Percentiles rank a stretch among this genome's conserved stretches.
phyloP scores from a whole-genome alignment of 2,888 invertebrate species.

The Criorhina ranunculi region DNA sequence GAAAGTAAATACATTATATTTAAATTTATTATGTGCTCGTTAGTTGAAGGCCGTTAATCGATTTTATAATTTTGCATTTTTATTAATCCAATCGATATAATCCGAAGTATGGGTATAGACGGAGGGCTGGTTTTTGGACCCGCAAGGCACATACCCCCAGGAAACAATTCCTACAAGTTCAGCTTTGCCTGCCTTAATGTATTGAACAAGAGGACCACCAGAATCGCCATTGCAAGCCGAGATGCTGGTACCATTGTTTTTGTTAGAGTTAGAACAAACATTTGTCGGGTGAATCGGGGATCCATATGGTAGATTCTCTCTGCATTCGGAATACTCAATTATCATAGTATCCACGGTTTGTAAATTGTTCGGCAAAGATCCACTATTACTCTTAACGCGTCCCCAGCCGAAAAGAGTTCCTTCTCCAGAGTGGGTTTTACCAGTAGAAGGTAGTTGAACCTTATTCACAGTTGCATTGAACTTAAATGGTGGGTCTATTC shows the following conservation, averaged over 20 bases:
- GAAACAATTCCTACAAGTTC: conserved; percentile 85
- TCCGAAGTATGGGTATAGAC: conserved; percentile 84
- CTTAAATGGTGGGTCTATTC: conserved; percentile 80
- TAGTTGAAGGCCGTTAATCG: not conserved
- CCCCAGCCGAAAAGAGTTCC: conserved; percentile 85
- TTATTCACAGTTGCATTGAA: conserved; percentile 82
- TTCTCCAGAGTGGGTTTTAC: conserved; percentile 80
- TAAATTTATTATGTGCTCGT: not conserved
- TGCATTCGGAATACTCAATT: conserved; percentile 79
- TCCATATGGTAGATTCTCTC: conserved; percentile 76
- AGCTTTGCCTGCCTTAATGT: conserved; percentile 66
- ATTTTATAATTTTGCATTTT: conserved; percentile 63
- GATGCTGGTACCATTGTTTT: conserved; percentile 80
- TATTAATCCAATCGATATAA: conserved; percentile 83
- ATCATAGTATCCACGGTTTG: conserved; percentile 81
- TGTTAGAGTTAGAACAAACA: conserved; percentile 84
- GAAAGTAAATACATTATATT: not conserved
- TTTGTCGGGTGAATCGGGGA: conserved; percentile 81
- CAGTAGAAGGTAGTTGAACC: conserved; percentile 82
- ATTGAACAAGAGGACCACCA: conserved; percentile 82
- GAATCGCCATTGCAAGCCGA: conserved; percentile 85
- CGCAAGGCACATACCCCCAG: conserved; percentile 85
- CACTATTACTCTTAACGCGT: conserved; percentile 79
- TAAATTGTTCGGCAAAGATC: conserved; percentile 78
- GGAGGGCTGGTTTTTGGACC: conserved; percentile 82